phyloP scores from a whole-genome alignment of 2,113 vertebrate genomes.

The Eretmochelys imbricata region DNA sequence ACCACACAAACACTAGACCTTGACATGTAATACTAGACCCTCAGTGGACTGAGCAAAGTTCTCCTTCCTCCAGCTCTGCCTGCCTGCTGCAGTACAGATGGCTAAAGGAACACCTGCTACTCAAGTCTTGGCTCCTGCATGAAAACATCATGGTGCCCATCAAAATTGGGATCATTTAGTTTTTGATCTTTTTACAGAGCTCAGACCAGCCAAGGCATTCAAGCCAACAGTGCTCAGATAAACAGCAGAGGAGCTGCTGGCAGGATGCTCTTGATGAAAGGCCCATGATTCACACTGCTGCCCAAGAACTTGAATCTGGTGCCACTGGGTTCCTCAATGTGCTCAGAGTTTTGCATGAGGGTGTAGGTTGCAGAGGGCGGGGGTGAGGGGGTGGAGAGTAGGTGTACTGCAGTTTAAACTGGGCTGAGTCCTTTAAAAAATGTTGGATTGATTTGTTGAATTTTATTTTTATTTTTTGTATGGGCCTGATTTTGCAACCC shows the following conservation, averaged over 20 bases:
- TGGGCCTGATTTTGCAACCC: not conserved
- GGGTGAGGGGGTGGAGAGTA: not conserved
- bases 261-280: not conserved
- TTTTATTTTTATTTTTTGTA: not conserved
- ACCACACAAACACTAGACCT: not conserved
- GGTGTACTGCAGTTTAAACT: not conserved
- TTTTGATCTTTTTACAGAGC: not conserved
- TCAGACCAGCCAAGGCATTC: not conserved
- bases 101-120: not conserved
- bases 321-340: not conserved
- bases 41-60: fast-evolving
- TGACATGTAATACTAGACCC: fast-evolving
- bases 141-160: not conserved
- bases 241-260: not conserved
- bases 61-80: not conserved
- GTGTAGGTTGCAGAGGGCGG: not conserved
- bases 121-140: not conserved
- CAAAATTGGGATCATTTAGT: not conserved
- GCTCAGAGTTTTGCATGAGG: fast-evolving
- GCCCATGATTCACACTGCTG: not conserved
- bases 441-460: not conserved
- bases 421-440: not conserved
- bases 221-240: fast-evolving
- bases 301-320: not conserved
- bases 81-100: not conserved